Evolutionary conservation across 2,888 invertebrate species (phyloP), one percentile per base, ranked within the genome.

Genomic region (Unio delphinus): DNA sequence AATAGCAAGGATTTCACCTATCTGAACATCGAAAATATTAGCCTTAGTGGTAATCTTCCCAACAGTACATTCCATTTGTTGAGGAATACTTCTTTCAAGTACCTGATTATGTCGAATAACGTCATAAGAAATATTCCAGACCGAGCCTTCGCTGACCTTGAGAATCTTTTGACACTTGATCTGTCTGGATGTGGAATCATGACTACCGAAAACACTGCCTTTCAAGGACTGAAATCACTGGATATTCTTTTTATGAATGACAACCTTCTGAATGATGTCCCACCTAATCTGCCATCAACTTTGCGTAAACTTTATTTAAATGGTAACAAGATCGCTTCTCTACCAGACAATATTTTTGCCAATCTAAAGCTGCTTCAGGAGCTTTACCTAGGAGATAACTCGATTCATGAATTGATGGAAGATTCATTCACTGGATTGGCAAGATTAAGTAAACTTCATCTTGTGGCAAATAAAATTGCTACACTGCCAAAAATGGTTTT

Each of bases 361-460:
- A 23, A 23, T 23, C 23, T 23, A 23, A 23, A 23, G 23, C 0
- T 23, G 23, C 23, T 97, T 68, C 95, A 95, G 91, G 94, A 95
- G 17, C 91, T 97, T 75, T 96, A 96, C 89, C 92, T 97, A 86
- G 95, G 95, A 86, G 94, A 95, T 89, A 97, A 97, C 91, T 93
- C 93, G 86, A 95, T 97, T 87, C 93, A 93, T 90, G 94, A 96
- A 75, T 93, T 95, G 73, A 93, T 93, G 61, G 93, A 94, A 61
- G 80, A 87, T 60, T 83, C 87, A 4, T 86, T 90, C 63, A 74
- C 78, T 55, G 87, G 88, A 26, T 76, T 90, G 61, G 77, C 77
- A 4, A 83, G 81, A 63, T 92, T 97, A 69, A 95, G 95, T 85
- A 96, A 96, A 87, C 94, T 97, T 71, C 96, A 96, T 91, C 92